Evolutionary conservation across 2,888 invertebrate species (phyloP), one percentile per base, ranked within the genome.

Genomic region (Acanthosepion pharaonis): DNA sequence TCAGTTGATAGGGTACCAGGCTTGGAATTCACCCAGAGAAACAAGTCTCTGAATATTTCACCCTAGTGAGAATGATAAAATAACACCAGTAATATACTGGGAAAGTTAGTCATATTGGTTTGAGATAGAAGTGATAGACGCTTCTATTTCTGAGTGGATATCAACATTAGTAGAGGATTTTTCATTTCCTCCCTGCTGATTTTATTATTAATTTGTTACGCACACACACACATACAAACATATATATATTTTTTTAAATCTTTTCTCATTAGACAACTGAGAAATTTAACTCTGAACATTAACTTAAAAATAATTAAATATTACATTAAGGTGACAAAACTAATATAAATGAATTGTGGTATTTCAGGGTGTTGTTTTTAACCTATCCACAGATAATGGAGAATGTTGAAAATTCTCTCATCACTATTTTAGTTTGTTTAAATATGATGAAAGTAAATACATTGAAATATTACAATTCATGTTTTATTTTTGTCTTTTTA

Each of bases 1-100:
- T 78, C 78, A 15, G 78, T 11, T 78, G n/a, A 78, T 78, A 78
- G 33, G 18, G 78, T 78, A 78, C 78, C 78, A 78, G 33, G 78
- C 78, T 78, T 78, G n/a, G n/a, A 33, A 78, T 78, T n/a, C n/a
- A n/a, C 78, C 33, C 78, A 78, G 78, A 78, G n/a, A 78, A n/a
- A 78, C 78, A n/a, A 25, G n/a, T 78, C 78, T 78, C 78, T 78
- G 78, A 78, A 78, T 78, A 9, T 78, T 78, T n/a, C 78, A 78
- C 78, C 78, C 78, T 33, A 78, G n/a, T 33, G n/a, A n/a, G 11
- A 78, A 33, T 78, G 78, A 78, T 78, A 33, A 78, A 78, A 78
- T 78, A 78, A 78, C 78, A 78, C 78, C 78, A 78, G 78, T 78
- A 78, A 78, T 59, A 59, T 59, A 59, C 59, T 59, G 59, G 59